Base-by-base conservation (phyloP, 1,140 invertebrate genomes). In the Zeugodacus cucurbitae region DNA sequence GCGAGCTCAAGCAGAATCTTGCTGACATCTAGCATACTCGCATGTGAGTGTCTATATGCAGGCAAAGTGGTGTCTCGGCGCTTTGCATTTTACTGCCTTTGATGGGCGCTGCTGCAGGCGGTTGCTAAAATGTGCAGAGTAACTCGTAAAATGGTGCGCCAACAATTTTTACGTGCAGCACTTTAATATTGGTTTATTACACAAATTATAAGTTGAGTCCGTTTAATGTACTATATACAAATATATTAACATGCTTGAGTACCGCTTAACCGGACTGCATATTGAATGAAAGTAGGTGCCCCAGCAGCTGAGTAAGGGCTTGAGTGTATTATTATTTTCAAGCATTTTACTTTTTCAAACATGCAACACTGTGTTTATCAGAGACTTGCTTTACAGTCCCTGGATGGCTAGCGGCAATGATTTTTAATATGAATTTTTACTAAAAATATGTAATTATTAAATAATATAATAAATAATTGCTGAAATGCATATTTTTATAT, bases 251-350 rank as follows among this genome's bases (percentile, higher is more conserved):
- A 41, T 44, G 3, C 22, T 44, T 48, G 34, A 82, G 74, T 82
- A 48, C 74, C 44, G 48, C 44, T 82, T 82, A 54, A 8, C 22
- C n/a, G 26, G 48, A 6, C 74, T 48, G 74, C 41, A 82, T 82
- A 82, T 82, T 82, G 74, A 82, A 29, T 82, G 74, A 82, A 82
- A 82, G 74, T 82, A 82, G 74, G 74, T 82, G 74, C 74, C 26
- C 74, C 48, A 82, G 74, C 74, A 82, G 74, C 74, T 82, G 74
- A 82, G 26, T 82, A 10, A 48, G 14, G 44, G 41, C 74, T 48
- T 11, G 29, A 7, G 34, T n/a, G 74, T 48, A n/a, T 82, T 82
- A 82, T 82, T 82, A 82, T 26, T 20, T 44, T 10, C 3, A 82
- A 14, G 74, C n/a, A n/a, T 82, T 82, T 17, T 29, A 7, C 8